Percentiles rank a stretch among this genome's conserved stretches.
These are phyloP conservation scores for Mus spicilegus DNA, from an alignment of 2,113 vertebrate species.

Conservation along the genomic window DNA sequence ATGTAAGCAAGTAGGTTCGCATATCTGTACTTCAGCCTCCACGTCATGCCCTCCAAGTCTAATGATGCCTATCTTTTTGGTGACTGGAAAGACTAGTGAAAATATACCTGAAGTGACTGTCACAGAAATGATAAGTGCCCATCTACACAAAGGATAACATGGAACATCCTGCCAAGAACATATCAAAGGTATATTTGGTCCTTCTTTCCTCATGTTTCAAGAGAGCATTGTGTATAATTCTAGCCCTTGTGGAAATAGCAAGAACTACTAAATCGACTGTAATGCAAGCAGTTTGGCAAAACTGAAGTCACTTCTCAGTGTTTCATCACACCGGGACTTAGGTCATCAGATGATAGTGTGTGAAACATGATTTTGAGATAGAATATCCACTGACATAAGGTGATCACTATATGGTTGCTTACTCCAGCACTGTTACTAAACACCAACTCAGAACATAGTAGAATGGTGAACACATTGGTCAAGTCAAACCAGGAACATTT, in stretches of 20 bases:
- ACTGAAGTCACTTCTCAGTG: slow-evolving; percentile 27
- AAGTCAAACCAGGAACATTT: slow-evolving; percentile 46
- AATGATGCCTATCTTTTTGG: neutral
- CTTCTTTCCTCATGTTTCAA: slow-evolving; percentile 7
- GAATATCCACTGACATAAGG: neutral
- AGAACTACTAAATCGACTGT: neutral
- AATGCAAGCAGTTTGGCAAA: neutral
- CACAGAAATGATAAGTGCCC: slow-evolving; percentile 12
- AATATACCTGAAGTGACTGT: slow-evolving; percentile 33
- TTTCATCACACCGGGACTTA: neutral
- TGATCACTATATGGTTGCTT: neutral
- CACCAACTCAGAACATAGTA: neutral
- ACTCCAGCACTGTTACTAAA: neutral
- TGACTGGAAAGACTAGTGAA: neutral
- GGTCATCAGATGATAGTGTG: neutral
- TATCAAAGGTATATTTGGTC: neutral
- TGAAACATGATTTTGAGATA: slow-evolving; percentile 1
- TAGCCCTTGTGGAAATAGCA: neutral
- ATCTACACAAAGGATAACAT: neutral
- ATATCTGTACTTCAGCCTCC: neutral
- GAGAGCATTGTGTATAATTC: neutral
- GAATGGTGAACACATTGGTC: neutral
- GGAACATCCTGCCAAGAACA: neutral
- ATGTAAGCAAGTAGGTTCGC: slow-evolving; percentile 3
- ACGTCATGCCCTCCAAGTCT: neutral